Evolutionary conservation across 2,888 invertebrate genomes (phyloP), one percentile per base, ranked within the genome.

Genomic region (Pristionchus mayeri): DNA sequence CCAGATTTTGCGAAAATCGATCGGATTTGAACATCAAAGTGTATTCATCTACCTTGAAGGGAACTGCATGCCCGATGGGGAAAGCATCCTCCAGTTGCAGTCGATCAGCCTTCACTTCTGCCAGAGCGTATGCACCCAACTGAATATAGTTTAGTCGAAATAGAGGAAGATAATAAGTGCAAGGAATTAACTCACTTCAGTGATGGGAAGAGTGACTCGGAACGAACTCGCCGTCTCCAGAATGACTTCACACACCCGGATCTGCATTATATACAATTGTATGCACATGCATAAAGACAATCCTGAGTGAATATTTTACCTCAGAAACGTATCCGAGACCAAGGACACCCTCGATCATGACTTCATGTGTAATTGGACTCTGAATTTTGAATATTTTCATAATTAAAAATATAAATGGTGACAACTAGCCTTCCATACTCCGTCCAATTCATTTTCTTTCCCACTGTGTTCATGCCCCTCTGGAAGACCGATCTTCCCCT

Each of bases 1-100:
- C n/a, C n/a, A n/a, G n/a, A n/a, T n/a, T n/a, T n/a, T n/a, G n/a
- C n/a, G n/a, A n/a, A n/a, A n/a, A n/a, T n/a, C n/a, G n/a, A n/a
- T n/a, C n/a, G n/a, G n/a, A n/a, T n/a, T n/a, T n/a, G n/a, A n/a
- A n/a, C n/a, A n/a, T n/a, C n/a, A n/a, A n/a, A n/a, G n/a, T n/a
- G n/a, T 16, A 40, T 24, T 63, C 9, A 24, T 18, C 27, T 24
- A 90, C 88, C 84, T 86, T 84, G 87, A 91, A 92, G 7, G 91
- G 90, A 27, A 92, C 85, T 80, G 88, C 86, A 85, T 91, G 91
- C 0, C 92, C 92, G 24, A 89, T 57, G n/a, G 85, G 83, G 81
- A 92, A 92, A 24, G 89, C 88, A 27, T 92, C 90, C 44, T 89
- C 88, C 54, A 92, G 83, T 44, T 88, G 84, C 18, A 88, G 63